Evolutionary conservation across 2,113 vertebrate genomes (phyloP).

Genomic region (Notiomystis cincta): DNA sequence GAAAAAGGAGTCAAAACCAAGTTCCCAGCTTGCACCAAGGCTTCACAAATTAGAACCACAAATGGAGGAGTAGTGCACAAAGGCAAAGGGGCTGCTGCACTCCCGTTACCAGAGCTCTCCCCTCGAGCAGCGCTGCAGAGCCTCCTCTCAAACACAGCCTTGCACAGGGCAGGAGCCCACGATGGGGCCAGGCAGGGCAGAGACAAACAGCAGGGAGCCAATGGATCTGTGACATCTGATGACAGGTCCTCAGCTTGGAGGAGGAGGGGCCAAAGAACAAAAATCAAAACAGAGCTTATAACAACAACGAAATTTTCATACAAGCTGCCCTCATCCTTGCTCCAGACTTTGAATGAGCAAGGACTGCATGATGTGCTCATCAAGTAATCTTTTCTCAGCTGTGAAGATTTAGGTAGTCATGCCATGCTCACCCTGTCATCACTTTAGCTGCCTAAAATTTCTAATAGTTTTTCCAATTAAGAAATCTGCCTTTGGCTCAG

Average conservation of each 20-base stretch:
- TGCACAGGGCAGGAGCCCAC: rapidly evolving
- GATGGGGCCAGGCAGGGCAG: too few relatives aligned
- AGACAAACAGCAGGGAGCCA: neutral
- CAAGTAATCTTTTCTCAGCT: neutral
- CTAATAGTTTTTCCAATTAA: neutral
- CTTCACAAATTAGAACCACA: neutral
- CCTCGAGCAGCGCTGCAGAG: rapidly evolving
- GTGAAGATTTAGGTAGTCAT: neutral
- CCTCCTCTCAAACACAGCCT: neutral
- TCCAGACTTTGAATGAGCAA: neutral
- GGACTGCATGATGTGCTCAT: rapidly evolving
- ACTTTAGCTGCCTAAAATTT: neutral
- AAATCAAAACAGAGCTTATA: neutral
- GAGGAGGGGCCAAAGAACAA: neutral
- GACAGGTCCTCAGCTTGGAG: rapidly evolving
- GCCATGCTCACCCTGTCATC: neutral
- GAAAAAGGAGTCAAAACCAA: neutral
- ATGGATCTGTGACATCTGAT: neutral
- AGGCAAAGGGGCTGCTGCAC: neutral
- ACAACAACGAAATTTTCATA: neutral
- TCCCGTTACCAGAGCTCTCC: rapidly evolving
- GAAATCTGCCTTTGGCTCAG: neutral
- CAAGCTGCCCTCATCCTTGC: neutral
- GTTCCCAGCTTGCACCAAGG: neutral
- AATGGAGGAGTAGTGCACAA: rapidly evolving